phyloP scores from a whole-genome alignment of 2,888 invertebrate genomes.

The Myathropa florea region DNA sequence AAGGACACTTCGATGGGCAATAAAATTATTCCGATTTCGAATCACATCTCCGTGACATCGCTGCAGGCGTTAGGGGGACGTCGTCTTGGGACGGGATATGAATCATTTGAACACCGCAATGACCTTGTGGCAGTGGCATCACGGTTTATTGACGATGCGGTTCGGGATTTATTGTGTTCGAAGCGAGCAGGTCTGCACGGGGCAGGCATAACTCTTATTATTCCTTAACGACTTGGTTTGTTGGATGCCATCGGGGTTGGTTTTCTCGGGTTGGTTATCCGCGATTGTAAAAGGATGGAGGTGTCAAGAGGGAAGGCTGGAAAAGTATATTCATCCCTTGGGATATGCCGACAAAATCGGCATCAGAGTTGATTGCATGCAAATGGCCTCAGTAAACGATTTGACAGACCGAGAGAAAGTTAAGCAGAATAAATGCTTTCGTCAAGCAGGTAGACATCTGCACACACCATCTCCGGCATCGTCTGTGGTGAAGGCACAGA shows the following conservation, averaged over 20 bases:
- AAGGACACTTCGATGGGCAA: slow-evolving; percentile 50
- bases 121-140: not conserved
- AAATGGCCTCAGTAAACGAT: too few relatives aligned
- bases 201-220: not conserved
- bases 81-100: not conserved
- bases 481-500: too few relatives aligned
- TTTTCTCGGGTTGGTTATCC: not conserved
- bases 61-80: not conserved
- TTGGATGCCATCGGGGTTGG: not conserved
- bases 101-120: not conserved
- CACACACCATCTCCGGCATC: too few relatives aligned
- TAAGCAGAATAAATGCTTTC: too few relatives aligned
- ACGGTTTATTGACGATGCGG: slow-evolving; percentile 6
- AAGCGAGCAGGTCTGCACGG: not conserved
- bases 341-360: too few relatives aligned
- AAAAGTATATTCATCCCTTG: not conserved
- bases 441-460: too few relatives aligned
- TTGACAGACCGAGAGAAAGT: too few relatives aligned
- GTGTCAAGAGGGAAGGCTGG: not conserved
- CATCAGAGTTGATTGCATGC: too few relatives aligned
- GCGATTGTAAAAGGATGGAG: not conserved
- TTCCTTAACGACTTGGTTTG: not conserved
- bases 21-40: slow-evolving; percentile 42
- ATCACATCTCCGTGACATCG: slow-evolving; percentile 12
- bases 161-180: not conserved